These are phyloP conservation scores for Actinia tenebrosa DNA, from an alignment of 64 coral and sea anemone genomes.

Conservation along the genomic window DNA sequence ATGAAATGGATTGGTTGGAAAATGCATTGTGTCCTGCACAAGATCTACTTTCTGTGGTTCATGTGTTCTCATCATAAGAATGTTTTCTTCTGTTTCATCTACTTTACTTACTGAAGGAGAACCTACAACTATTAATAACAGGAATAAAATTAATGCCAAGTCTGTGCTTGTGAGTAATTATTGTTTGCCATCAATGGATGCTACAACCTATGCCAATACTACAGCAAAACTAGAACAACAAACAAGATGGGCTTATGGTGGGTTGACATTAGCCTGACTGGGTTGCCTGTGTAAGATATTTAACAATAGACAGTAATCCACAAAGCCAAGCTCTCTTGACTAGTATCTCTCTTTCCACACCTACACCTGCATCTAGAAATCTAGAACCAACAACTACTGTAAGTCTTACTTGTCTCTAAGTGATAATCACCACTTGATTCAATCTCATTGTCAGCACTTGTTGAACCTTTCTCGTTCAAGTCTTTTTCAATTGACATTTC, in stretches of 20 bases:
- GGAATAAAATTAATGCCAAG: background rate
- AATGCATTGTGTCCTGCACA: background rate
- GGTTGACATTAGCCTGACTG: no score
- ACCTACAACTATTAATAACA: background rate
- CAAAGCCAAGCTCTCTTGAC: no score
- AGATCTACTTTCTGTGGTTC: background rate
- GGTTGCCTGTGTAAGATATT: no score
- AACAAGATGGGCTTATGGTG: no score
- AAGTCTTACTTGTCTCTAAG: background rate
- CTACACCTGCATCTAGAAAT: no score
- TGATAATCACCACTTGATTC: slow-evolving; percentile 15
- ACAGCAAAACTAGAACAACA: no score
- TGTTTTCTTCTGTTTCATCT: background rate
- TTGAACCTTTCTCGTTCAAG: background rate
- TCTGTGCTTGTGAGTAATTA: no score
- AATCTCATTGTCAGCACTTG: background rate
- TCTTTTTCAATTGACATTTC: slow-evolving; percentile 30
- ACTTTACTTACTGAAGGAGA: background rate
- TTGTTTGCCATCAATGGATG: no score
- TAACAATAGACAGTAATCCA: no score
- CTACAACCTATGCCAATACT: no score
- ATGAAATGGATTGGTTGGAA: background rate
- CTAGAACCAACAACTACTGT: background rate
- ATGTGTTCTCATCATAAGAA: background rate
- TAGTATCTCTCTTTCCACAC: no score